A percentile compares a stretch with the other conserved stretches of the same genome.
Evolutionary conservation across 2,113 vertebrate genomes (phyloP).

Genomic region (Oostethus manadensis): DNA sequence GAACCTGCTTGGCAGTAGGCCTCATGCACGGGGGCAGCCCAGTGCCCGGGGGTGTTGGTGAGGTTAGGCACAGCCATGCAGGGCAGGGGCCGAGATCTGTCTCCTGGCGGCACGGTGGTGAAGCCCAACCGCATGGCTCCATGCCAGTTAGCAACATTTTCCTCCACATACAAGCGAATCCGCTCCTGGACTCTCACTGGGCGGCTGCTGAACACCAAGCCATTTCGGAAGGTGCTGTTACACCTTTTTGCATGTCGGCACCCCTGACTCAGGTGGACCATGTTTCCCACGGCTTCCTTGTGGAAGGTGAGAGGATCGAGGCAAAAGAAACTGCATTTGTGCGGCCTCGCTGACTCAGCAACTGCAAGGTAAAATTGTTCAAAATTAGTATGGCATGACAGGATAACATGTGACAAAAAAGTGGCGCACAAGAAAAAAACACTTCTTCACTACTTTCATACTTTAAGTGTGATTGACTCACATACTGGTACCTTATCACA

Average conservation of each 20-base stretch:
- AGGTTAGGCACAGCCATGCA: slow-evolving; percentile 73
- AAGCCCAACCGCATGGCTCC: slow-evolving; percentile 81
- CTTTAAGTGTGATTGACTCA: too few species aligned
- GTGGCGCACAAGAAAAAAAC: neutral
- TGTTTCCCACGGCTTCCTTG: slow-evolving; percentile 50
- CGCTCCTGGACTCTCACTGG: slow-evolving; percentile 59
- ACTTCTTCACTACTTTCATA: too few species aligned
- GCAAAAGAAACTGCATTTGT: slow-evolving; percentile 27
- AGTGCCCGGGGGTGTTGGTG: slow-evolving; percentile 57
- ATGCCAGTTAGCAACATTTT: slow-evolving; percentile 33
- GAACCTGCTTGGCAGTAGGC: slow-evolving; percentile 29
- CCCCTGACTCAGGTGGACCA: slow-evolving; percentile 57
- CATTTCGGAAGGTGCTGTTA: slow-evolving; percentile 61
- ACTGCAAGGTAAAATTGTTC: neutral
- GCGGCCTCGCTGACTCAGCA: neutral
- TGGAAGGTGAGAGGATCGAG: slow-evolving; percentile 72
- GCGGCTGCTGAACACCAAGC: slow-evolving; percentile 79
- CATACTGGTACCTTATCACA: too few species aligned
- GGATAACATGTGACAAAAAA: neutral
- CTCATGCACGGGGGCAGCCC: slow-evolving; percentile 57
- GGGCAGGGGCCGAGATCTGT: slow-evolving; percentile 64
- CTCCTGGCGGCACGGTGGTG: slow-evolving; percentile 67
- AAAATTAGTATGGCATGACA: neutral
- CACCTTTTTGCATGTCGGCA: slow-evolving; percentile 45
- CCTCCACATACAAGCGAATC: slow-evolving; percentile 65